phyloP scores from a whole-genome alignment of 1,140 invertebrate genomes.

The Augochlora pura region DNA sequence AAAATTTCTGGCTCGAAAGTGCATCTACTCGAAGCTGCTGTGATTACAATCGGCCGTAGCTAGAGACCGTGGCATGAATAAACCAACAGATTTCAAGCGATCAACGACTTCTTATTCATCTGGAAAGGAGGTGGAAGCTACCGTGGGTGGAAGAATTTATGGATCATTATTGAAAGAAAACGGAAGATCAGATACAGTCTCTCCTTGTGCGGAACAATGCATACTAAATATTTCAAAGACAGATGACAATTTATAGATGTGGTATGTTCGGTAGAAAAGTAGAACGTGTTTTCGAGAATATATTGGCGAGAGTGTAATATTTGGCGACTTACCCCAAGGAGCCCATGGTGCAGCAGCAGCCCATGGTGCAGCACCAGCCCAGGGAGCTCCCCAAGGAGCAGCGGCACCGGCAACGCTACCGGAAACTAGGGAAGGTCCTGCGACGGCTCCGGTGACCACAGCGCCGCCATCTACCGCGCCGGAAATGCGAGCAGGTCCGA shows the following conservation, averaged over 20 bases:
- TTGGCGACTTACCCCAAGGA: conserved; percentile 36
- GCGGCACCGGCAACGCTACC: conserved; percentile 69
- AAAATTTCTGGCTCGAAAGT: no score
- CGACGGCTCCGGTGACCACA: conserved; percentile 75
- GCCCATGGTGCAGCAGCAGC: conserved; percentile 15
- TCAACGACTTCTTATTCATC: not conserved
- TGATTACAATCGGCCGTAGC: no score
- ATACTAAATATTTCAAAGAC: no score
- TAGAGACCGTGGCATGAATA: no score
- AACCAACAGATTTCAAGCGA: no score
- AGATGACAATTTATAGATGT: no score
- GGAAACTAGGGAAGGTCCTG: conserved; percentile 74
- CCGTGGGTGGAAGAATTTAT: conserved; percentile 15
- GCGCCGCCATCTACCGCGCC: conserved; percentile 77
- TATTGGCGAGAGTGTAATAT: no score
- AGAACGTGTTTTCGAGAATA: no score
- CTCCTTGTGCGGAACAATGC: not conserved
- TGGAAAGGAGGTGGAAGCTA: not conserved
- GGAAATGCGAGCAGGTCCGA: conserved; percentile 74
- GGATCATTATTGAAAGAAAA: conserved; percentile 3
- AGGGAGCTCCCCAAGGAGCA: conserved; percentile 5
- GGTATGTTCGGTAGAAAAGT: no score
- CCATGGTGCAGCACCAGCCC: conserved; percentile 14
- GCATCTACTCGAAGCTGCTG: no score
- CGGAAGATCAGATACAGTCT: not conserved